phyloP scores from a whole-genome alignment of 1,140 invertebrate species.

The Cotesia glomerata region DNA sequence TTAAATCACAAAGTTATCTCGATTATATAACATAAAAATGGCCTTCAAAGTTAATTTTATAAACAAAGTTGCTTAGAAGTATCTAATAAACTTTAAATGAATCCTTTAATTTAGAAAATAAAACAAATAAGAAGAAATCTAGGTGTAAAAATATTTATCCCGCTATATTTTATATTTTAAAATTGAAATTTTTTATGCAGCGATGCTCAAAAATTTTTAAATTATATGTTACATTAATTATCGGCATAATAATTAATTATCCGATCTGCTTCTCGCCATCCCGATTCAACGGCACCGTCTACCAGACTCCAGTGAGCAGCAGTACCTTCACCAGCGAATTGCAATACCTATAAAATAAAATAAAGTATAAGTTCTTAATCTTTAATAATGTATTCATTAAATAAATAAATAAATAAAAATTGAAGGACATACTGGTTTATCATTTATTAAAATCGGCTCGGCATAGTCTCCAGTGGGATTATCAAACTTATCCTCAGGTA shows the following conservation, averaged over 20 bases:
- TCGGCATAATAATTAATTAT: constrained; percentile 48
- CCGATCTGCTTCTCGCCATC: constrained; percentile 78
- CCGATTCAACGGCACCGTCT: constrained; percentile 81
- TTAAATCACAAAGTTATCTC: not conserved
- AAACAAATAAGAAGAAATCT: too few species aligned
- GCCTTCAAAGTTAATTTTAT: not conserved
- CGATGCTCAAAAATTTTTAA: not conserved
- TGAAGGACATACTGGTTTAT: constrained; percentile 44
- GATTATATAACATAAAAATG: not conserved
- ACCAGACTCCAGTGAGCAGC: constrained; percentile 74
- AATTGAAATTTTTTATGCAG: too few species aligned
- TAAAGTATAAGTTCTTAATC: constrained; percentile 2
- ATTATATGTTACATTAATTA: constrained; percentile 11
- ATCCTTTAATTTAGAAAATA: too few species aligned
- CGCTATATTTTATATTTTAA: too few species aligned
- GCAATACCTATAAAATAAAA: constrained; percentile 51
- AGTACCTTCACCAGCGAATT: constrained; percentile 78
- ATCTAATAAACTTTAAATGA: too few species aligned
- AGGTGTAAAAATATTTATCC: too few species aligned
- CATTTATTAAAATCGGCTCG: constrained; percentile 44
- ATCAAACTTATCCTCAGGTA: constrained; percentile 56
- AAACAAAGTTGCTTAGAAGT: too few species aligned
- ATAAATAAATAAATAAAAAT: too few species aligned
- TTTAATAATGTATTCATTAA: constrained; percentile 61
- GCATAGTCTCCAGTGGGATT: constrained; percentile 39